Percentiles rank a stretch among this genome's conserved stretches.
Conservation (phyloP, 2,888 invertebrate species). For the Orgyia antiqua region DNA sequence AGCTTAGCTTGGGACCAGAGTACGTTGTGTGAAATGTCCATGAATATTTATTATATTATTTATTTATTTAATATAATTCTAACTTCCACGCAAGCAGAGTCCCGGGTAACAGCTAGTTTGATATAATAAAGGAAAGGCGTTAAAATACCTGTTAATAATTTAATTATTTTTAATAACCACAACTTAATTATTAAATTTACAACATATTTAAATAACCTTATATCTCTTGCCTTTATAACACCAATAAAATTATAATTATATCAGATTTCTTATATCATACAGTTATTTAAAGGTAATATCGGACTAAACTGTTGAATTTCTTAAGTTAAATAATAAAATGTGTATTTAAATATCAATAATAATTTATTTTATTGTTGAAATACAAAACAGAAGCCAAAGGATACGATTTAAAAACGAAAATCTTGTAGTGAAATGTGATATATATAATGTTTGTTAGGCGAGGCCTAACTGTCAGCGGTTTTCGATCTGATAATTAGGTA, state of each 20-base stretch:
- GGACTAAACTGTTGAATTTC: conserved; percentile 10
- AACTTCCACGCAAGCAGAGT: too few relatives aligned
- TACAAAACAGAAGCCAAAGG: conserved; percentile 30
- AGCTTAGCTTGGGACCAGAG: too few relatives aligned
- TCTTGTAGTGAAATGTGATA: conserved; percentile 19
- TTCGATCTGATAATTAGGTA: too few relatives aligned
- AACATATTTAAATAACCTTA: conserved; percentile 4
- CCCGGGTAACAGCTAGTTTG: too few relatives aligned
- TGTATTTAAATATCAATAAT: conserved; percentile 18
- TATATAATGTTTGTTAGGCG: conserved; percentile 2
- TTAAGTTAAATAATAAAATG: conserved; percentile 14
- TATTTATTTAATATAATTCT: too few relatives aligned
- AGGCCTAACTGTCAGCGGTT: conserved; percentile 9
- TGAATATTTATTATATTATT: too few relatives aligned
- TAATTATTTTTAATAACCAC: too few relatives aligned
- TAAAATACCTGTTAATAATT: too few relatives aligned
- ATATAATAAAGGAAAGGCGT: too few relatives aligned
- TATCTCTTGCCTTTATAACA: neutral
- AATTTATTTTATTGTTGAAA: conserved; percentile 22
- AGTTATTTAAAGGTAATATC: conserved; percentile 3
- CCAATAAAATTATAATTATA: conserved; percentile 10
- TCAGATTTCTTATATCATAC: conserved; percentile 8
- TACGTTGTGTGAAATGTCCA: too few relatives aligned
- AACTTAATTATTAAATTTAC: conserved; percentile 5
- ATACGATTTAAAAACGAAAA: conserved; percentile 23